A percentile compares a stretch with the other conserved stretches of the same genome.
Evolutionary conservation across 2,113 vertebrate genomes (phyloP).

Genomic region (Climacteris rufus): DNA sequence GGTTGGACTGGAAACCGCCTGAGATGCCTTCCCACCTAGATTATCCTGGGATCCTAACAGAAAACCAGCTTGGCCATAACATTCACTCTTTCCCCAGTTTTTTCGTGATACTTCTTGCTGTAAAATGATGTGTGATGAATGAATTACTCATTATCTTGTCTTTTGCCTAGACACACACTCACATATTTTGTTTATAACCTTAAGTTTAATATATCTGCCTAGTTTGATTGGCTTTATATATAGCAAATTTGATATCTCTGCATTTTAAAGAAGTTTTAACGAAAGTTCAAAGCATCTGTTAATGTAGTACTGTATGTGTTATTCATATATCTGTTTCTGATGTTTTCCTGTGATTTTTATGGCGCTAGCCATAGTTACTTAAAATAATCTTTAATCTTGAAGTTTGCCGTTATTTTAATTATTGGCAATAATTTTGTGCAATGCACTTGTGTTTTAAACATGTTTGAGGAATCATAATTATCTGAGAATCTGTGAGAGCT

Average conservation of each 20-base stretch:
- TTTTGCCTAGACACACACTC: neutral
- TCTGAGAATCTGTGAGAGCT: neutral
- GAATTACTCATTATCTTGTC: neutral
- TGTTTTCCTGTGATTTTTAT: neutral
- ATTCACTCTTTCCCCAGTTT: neutral
- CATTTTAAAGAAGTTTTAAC: neutral
- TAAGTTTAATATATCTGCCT: neutral
- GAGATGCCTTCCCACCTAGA: neutral
- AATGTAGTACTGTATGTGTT: neutral
- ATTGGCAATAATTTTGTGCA: neutral
- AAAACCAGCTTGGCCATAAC: neutral
- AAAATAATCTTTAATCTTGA: neutral
- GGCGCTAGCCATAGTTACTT: neutral
- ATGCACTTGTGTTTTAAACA: rapidly evolving
- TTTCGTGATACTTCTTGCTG: neutral
- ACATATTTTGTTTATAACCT: neutral
- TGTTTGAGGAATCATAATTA: neutral
- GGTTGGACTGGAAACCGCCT: neutral
- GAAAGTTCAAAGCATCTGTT: neutral
- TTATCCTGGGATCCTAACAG: neutral
- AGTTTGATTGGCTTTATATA: neutral
- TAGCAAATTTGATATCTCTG: neutral
- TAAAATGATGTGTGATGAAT: neutral
- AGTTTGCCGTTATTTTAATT: neutral
- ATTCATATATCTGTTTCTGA: neutral